These are phyloP conservation scores for Xiphophorus maculatus DNA, from an alignment of 2,113 vertebrate genomes.

Conservation along the genomic window DNA sequence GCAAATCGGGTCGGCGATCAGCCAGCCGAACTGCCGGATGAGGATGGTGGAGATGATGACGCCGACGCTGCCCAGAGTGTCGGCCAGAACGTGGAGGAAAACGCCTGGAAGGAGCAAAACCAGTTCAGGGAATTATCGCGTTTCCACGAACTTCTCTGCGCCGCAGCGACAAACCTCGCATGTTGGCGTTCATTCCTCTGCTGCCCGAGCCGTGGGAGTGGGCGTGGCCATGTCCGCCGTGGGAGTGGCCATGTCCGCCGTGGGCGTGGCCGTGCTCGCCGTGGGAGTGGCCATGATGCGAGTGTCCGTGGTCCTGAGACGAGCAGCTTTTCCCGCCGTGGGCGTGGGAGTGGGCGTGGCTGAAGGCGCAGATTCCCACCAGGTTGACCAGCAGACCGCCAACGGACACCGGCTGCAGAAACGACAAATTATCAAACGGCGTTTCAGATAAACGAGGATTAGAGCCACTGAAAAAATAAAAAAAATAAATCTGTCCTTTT, in stretches of 20 bases:
- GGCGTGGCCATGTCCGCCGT: slow-evolving; percentile 64
- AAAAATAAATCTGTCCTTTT: no score
- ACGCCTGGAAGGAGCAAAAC: slow-evolving; percentile 81
- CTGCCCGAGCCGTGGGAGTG: slow-evolving; percentile 80
- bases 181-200: slow-evolving; percentile 96
- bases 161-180: slow-evolving; percentile 85
- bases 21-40: slow-evolving; percentile 98
- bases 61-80: slow-evolving; percentile 96
- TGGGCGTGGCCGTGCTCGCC: slow-evolving; percentile 74
- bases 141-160: accelerated
- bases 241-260: slow-evolving; percentile 84
- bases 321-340: slow-evolving; percentile 84
- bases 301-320: slow-evolving; percentile 86
- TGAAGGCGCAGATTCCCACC: slow-evolving; percentile 98
- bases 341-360: slow-evolving; percentile 89
- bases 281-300: slow-evolving; percentile 71
- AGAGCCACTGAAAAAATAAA: no score
- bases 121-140: neutral
- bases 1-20: slow-evolving; percentile 96
- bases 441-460: no score
- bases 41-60: slow-evolving; percentile 97
- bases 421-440: neutral
- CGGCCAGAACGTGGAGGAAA: slow-evolving; percentile 94
- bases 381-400: slow-evolving; percentile 96
- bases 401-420: slow-evolving; percentile 91